These are phyloP conservation scores for Scolopax mira DNA, from an alignment of 2,113 vertebrate species.

Conservation along the genomic window DNA sequence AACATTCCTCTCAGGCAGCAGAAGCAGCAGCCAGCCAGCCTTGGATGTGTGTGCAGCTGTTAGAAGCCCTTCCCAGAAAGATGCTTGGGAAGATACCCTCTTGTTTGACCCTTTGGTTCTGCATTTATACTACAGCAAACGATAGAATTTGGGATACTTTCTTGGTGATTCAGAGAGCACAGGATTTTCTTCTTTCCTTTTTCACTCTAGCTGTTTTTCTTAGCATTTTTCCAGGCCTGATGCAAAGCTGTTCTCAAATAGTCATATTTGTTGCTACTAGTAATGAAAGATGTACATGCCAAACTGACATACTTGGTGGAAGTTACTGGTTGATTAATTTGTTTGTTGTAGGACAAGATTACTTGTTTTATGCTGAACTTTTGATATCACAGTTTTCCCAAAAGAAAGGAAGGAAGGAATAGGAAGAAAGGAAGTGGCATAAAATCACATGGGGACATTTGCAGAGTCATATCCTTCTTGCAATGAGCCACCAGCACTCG, in stretches of 20 bases:
- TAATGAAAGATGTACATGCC: neutral
- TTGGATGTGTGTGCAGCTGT: neutral
- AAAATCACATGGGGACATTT: neutral
- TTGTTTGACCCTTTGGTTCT: neutral
- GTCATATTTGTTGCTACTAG: neutral
- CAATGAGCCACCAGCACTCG: neutral
- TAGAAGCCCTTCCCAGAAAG: neutral
- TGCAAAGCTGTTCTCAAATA: neutral
- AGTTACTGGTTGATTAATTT: neutral
- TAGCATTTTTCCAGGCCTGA: neutral
- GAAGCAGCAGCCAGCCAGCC: neutral
- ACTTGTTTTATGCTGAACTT: neutral
- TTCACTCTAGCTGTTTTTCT: neutral
- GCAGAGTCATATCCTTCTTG: neutral
- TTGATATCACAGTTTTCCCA: neutral
- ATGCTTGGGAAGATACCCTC: neutral
- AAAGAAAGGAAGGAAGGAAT: neutral
- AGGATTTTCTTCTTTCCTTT: neutral
- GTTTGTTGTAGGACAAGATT: neutral
- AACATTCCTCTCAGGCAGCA: neutral
- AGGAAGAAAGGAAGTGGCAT: neutral
- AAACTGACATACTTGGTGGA: neutral
- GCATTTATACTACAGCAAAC: neutral
- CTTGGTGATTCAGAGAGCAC: neutral
- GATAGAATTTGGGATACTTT: neutral